phyloP scores from a whole-genome alignment of 2,113 vertebrate genomes.

The western clawed frog (Xenopus tropicalis) region UCB_Xtro_10.0 CM004448.2:107927001-107927500 shows the following conservation, averaged over 20 bases:
- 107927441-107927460: too few relatives aligned
- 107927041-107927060: not conserved
- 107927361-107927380: not conserved
- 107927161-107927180: conserved; percentile 19
- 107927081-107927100: not conserved
- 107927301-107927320: conserved; percentile 1
- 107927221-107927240: conserved; percentile 12
- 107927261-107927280: conserved; percentile 22
- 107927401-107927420: not conserved
- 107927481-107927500: too few relatives aligned
- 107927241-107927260: conserved; percentile 5
- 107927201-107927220: conserved; percentile 12
- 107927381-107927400: not conserved
- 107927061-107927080: not conserved
- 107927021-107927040: conserved; percentile 3
- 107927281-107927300: not conserved
- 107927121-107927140: conserved; percentile 5
- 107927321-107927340: conserved; percentile 8
- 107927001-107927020: not conserved
- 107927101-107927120: not conserved
- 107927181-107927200: conserved; percentile 20
- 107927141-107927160: conserved; percentile 20
- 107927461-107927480: too few relatives aligned
- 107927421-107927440: too few relatives aligned
- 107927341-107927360: not conserved